Evolutionary conservation across 53 echinoderm and acorn worm species (phyloP).

Genomic region (Glandiceps talaboti): DNA sequence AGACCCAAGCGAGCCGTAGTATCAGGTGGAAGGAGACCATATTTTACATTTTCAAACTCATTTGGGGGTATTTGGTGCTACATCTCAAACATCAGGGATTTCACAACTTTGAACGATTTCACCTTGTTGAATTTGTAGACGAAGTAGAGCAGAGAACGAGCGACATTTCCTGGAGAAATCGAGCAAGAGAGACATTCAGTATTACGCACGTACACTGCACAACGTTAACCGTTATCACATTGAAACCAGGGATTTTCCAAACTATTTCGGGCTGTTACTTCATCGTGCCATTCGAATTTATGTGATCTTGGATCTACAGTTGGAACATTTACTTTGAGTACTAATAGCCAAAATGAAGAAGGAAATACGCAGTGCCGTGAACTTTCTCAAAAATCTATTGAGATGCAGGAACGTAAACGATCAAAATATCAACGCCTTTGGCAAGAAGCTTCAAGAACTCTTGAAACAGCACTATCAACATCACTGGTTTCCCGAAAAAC

Average conservation of each 20-base stretch:
- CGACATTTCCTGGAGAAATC: no score
- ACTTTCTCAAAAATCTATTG: conserved; percentile 50
- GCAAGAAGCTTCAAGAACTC: conserved; percentile 29
- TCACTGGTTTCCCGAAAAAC: conserved; percentile 70
- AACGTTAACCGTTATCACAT: no score
- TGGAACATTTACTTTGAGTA: background rate
- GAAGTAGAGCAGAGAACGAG: no score
- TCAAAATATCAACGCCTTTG: conserved; percentile 50
- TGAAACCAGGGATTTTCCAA: background rate
- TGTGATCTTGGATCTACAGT: no score
- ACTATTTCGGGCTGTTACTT: background rate
- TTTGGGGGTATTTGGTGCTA: background rate
- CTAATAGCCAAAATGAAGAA: conserved; percentile 31
- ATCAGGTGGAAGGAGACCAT: background rate
- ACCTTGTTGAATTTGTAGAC: no score
- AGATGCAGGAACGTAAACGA: conserved; percentile 35
- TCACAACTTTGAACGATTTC: no score
- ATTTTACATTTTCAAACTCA: background rate
- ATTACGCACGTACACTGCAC: no score
- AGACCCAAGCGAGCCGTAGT: no score
- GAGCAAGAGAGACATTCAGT: no score
- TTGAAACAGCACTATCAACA: conserved; percentile 48
- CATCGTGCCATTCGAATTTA: no score
- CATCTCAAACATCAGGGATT: no score
- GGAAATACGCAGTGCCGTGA: conserved; percentile 60